phyloP scores from a whole-genome alignment of 2,113 vertebrate genomes.

The Rissa tridactyla region DNA sequence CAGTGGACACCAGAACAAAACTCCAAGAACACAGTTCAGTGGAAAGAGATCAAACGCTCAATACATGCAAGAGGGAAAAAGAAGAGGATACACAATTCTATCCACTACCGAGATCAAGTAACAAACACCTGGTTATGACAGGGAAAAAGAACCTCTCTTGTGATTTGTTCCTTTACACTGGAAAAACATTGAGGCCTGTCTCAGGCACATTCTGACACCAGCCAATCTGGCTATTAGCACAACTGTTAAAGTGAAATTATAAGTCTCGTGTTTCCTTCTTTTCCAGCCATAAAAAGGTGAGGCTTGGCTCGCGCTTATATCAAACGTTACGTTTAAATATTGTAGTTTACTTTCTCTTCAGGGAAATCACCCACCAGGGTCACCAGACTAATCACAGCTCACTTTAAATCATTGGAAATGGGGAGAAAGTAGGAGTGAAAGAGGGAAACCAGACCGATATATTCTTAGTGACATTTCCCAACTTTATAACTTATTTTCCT shows the following conservation, averaged over 20 bases:
- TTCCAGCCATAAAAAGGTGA: conserved; percentile 4
- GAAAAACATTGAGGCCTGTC: not conserved
- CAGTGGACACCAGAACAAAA: not conserved
- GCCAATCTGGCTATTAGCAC: not conserved
- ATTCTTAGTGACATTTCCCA: not conserved
- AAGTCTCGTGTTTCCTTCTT: not conserved
- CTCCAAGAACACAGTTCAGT: not conserved
- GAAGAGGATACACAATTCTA: not conserved
- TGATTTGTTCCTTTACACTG: not conserved
- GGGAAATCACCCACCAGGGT: conserved; percentile 2
- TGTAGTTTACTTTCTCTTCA: not conserved
- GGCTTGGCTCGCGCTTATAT: not conserved
- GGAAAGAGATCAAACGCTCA: not conserved
- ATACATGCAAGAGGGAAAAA: not conserved
- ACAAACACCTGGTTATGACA: not conserved
- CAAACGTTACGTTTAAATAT: not conserved
- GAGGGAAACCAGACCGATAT: not conserved
- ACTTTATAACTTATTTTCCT: not conserved
- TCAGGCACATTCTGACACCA: not conserved
- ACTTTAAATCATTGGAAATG: conserved; percentile 3
- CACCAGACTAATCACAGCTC: not conserved
- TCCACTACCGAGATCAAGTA: not conserved
- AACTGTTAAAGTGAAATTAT: not conserved
- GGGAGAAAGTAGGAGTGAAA: not conserved
- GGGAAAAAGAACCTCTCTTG: not conserved